Evolutionary conservation across 1,140 invertebrate species (phyloP).

Genomic region (Chironomus tepperi): DNA sequence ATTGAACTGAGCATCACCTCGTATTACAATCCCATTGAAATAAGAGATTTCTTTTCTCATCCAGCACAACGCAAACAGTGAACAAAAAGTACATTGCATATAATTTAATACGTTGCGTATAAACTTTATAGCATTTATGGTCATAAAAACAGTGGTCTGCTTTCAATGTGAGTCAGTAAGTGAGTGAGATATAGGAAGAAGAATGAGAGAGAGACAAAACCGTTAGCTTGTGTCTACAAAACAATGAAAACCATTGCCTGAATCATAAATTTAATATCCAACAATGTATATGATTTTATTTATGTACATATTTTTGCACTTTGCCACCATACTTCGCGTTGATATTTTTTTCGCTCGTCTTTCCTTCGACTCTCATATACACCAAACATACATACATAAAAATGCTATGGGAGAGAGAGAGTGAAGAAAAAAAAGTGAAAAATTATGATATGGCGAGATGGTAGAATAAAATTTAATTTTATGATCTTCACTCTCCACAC

Average conservation of each 20-base stretch:
- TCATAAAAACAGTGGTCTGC: not conserved
- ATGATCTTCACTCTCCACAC: not conserved
- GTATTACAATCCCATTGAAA: not conserved
- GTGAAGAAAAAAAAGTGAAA: slow-evolving; percentile 5
- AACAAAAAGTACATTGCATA: not conserved
- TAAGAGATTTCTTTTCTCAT: not conserved
- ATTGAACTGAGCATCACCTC: not conserved
- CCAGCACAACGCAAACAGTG: not conserved
- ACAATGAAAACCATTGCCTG: slow-evolving; percentile 5
- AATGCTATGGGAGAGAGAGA: not conserved
- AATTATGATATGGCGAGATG: not conserved
- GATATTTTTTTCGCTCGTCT: no score
- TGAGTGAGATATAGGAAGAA: no score
- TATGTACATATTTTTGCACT: slow-evolving; percentile 14
- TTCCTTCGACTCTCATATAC: not conserved
- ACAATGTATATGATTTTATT: slow-evolving; percentile 15
- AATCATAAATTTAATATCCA: slow-evolving; percentile 5
- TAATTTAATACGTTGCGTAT: not conserved
- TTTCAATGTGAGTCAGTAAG: not conserved
- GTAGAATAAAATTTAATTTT: slow-evolving; percentile 15
- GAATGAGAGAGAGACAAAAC: not conserved
- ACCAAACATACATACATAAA: no score
- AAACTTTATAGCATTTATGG: slow-evolving; percentile 1
- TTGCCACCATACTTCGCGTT: not conserved
- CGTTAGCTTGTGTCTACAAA: not conserved